These are phyloP conservation scores for Euproctis similis DNA, from an alignment of 2,888 invertebrate genomes.

Conservation along the genomic window DNA sequence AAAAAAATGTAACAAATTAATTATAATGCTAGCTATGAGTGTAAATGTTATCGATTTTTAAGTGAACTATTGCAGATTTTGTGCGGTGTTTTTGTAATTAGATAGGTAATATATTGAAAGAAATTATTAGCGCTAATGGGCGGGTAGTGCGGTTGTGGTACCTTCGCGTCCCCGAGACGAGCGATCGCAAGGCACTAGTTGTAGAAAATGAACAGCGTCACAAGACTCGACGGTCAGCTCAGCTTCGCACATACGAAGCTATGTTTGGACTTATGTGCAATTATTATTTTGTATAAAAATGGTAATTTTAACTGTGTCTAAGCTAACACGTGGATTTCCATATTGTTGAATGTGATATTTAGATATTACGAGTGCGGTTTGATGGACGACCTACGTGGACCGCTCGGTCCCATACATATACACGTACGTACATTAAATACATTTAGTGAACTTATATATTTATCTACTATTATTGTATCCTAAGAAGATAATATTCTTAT, in stretches of 20 bases:
- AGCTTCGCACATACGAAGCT: conserved; percentile 50
- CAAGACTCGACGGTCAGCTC: conserved; percentile 28
- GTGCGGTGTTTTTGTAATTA: conserved; percentile 76
- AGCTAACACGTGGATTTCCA: conserved; percentile 75
- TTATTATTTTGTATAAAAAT: conserved; percentile 76
- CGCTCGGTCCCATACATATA: conserved; percentile 41
- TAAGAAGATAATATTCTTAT: conserved; percentile 75
- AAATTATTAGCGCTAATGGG: conserved; percentile 69
- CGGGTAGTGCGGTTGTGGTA: conserved; percentile 53
- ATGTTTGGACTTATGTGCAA: conserved; percentile 73
- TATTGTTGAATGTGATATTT: conserved; percentile 77
- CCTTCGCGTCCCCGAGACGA: conserved; percentile 35
- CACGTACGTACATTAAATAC: conserved; percentile 65
- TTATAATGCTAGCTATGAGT: conserved; percentile 75
- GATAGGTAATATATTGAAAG: conserved; percentile 77
- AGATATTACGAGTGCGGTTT: conserved; percentile 72
- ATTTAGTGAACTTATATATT: conserved; percentile 75
- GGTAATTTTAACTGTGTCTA: conserved; percentile 72
- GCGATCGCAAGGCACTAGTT: conserved; percentile 32
- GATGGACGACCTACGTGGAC: conserved; percentile 41
- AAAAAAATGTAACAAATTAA: conserved; percentile 73
- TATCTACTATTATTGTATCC: conserved; percentile 75
- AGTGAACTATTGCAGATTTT: conserved; percentile 73
- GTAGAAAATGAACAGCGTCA: conserved; percentile 29
- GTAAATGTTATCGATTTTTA: conserved; percentile 75